These are phyloP conservation scores for Ctenochaetus hawaiiensis DNA, from an alignment of 2,797 vertebrate genomes.

Conservation along the genomic window DNA sequence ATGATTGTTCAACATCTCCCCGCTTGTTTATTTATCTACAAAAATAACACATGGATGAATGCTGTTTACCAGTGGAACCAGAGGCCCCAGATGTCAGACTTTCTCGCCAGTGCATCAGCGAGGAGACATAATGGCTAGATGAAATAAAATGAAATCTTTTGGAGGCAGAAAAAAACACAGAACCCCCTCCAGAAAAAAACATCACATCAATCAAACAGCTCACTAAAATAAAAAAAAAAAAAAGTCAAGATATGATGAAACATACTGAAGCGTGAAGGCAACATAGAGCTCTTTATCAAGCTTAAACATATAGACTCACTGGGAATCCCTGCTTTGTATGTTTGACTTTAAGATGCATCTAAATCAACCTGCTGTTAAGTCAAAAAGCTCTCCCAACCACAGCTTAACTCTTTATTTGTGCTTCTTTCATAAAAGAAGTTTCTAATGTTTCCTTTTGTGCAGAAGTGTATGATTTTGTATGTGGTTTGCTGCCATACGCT, in stretches of 20 bases:
- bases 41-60: slow-evolving; percentile 39
- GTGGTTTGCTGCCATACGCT: slow-evolving; percentile 53
- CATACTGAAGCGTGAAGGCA: slow-evolving; percentile 24
- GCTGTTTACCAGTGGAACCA: slow-evolving; percentile 26
- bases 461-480: slow-evolving; percentile 56
- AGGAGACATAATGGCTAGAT: neutral
- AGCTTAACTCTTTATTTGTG: slow-evolving; percentile 45
- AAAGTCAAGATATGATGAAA: slow-evolving; percentile 40
- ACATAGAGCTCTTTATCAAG: slow-evolving; percentile 2
- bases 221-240: slow-evolving; percentile 15
- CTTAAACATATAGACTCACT: neutral
- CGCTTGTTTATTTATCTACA: slow-evolving; percentile 17
- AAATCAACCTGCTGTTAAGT: slow-evolving; percentile 44
- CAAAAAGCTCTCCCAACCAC: slow-evolving; percentile 40
- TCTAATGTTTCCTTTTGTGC: slow-evolving; percentile 56
- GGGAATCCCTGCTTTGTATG: slow-evolving; percentile 42
- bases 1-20: slow-evolving; percentile 22
- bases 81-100: slow-evolving; percentile 27
- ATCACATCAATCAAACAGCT: slow-evolving; percentile 21
- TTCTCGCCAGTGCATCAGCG: slow-evolving; percentile 28
- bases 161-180: slow-evolving; percentile 5
- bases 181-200: slow-evolving; percentile 19
- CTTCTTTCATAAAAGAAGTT: slow-evolving; percentile 41
- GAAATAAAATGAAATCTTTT: neutral
- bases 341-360: slow-evolving; percentile 37